Conservation (phyloP, 37 sponge, comb jelly and placozoan species). For the Axinella damicornis region DNA sequence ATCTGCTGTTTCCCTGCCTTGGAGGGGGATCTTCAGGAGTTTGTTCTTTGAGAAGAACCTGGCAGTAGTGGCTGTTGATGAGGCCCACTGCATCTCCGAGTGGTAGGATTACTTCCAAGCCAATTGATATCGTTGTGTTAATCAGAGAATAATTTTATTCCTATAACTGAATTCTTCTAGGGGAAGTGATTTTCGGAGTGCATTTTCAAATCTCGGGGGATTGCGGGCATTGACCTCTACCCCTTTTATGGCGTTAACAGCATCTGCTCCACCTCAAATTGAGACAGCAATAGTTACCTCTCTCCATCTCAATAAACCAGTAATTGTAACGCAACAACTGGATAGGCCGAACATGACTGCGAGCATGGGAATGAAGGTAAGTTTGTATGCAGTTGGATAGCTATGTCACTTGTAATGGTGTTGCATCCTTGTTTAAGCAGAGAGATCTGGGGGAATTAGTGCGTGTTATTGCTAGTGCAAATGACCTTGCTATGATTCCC, state of each 20-base stretch:
- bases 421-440: background rate
- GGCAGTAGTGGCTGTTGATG: background rate
- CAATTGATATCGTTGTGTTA: background rate
- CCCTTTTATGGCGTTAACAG: background rate
- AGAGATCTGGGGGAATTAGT: background rate
- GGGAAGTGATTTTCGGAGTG: conserved; percentile 1
- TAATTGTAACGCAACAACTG: background rate
- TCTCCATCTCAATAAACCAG: background rate
- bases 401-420: no score
- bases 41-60: background rate
- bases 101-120: background rate
- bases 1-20: background rate
- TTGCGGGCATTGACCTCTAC: background rate
- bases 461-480: background rate
- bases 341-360: background rate
- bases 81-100: background rate
- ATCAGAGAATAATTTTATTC: background rate
- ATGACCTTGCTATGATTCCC: background rate
- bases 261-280: background rate
- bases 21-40: background rate
- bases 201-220: background rate
- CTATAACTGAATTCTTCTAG: background rate
- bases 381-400: background rate
- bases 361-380: conserved; percentile 1
- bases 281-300: background rate